These are phyloP conservation scores for Sphenopsis melanotis DNA, from an alignment of 2,797 vertebrate genomes.

Conservation along the genomic window DNA sequence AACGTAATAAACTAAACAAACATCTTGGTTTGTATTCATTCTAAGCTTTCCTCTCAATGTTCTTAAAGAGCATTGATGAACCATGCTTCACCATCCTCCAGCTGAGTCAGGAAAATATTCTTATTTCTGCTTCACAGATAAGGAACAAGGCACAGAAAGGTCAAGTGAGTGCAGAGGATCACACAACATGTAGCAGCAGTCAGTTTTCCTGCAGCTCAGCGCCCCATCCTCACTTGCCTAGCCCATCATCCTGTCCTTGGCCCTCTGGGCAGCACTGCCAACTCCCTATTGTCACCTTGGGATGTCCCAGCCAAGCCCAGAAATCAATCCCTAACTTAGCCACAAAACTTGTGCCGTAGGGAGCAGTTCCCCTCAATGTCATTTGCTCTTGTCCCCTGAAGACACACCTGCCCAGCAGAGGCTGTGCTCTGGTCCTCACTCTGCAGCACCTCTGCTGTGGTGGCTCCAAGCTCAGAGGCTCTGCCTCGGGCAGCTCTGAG, in stretches of 20 bases:
- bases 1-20: background rate
- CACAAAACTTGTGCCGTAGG: background rate
- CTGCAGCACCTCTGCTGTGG: background rate
- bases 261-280: background rate
- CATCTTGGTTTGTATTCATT: background rate
- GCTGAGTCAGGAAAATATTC: background rate
- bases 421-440: background rate
- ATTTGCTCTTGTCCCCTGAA: background rate
- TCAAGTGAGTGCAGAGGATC: background rate
- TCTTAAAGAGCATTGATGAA: background rate
- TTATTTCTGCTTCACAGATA: background rate
- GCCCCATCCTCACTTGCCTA: background rate
- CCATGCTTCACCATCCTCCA: background rate
- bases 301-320: background rate
- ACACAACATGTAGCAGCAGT: background rate
- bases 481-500: background rate
- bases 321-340: background rate
- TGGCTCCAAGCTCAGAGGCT: background rate
- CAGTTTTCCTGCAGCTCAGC: background rate
- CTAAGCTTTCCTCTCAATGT: background rate
- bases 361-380: background rate
- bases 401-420: rapidly evolving
- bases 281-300: background rate
- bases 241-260: background rate
- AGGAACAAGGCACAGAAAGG: background rate